Conservation (phyloP, 2,888 invertebrate genomes). For the Sesia apiformis region DNA sequence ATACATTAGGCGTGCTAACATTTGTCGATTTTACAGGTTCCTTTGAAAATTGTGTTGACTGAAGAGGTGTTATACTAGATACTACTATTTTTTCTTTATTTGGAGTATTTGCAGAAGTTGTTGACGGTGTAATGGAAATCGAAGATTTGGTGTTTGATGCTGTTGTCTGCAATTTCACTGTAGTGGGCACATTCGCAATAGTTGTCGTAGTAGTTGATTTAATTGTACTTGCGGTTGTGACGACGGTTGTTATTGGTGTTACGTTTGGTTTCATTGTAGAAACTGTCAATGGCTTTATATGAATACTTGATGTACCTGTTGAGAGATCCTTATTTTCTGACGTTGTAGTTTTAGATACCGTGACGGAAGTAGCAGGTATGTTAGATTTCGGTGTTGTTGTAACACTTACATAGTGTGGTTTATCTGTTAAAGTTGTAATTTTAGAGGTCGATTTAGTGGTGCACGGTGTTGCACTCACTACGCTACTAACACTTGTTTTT, state of each 20-base stretch:
- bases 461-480: not conserved
- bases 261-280: not conserved
- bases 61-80: too few relatives aligned
- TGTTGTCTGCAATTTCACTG: not conserved
- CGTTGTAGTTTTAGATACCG: not conserved
- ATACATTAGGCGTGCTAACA: too few relatives aligned
- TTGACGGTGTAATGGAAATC: slow-evolving; percentile 3
- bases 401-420: not conserved
- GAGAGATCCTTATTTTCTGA: not conserved
- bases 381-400: not conserved
- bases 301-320: not conserved
- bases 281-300: not conserved
- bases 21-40: too few relatives aligned
- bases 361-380: not conserved
- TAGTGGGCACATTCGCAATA: not conserved
- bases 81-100: not conserved
- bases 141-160: not conserved
- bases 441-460: not conserved
- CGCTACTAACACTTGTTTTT: not conserved
- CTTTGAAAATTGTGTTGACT: too few relatives aligned
- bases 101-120: slow-evolving; percentile 5
- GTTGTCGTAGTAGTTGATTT: not conserved
- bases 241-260: not conserved
- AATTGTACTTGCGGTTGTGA: too few relatives aligned
- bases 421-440: not conserved